A percentile compares a stretch with the other conserved stretches of the same genome.
phyloP scores from a whole-genome alignment of 1,140 invertebrate genomes.

The Gonioctena quinquepunctata region DNA sequence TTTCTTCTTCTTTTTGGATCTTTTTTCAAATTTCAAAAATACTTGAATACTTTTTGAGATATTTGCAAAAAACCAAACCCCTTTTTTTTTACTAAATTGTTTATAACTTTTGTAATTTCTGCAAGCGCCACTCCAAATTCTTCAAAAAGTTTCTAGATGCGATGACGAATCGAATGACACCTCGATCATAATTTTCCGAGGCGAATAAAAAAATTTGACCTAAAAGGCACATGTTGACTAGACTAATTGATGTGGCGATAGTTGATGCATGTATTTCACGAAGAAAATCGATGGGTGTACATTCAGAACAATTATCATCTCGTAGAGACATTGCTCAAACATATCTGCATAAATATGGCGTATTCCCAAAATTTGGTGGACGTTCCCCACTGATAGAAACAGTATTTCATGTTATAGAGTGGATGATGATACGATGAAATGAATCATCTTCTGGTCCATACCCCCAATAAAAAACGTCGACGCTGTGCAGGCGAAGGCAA shows the following conservation, averaged over 20 bases:
- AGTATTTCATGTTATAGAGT: conserved; percentile 13
- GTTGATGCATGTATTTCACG: conserved; percentile 49
- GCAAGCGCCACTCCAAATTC: too few relatives aligned
- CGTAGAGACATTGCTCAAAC: conserved; percentile 32
- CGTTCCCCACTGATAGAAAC: neutral
- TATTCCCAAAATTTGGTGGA: neutral
- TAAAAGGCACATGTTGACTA: too few relatives aligned
- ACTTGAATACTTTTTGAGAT: too few relatives aligned
- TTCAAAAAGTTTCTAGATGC: too few relatives aligned
- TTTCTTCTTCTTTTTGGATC: too few relatives aligned
- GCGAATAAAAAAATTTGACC: too few relatives aligned
- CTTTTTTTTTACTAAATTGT: too few relatives aligned
- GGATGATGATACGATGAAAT: neutral
- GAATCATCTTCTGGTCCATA: conserved; percentile 5
- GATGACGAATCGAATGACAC: too few relatives aligned
- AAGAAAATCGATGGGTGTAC: conserved; percentile 28
- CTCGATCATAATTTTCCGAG: too few relatives aligned
- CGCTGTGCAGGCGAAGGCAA: conserved; percentile 13
- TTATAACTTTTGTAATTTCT: too few relatives aligned
- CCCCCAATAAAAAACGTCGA: neutral
- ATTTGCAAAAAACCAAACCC: too few relatives aligned
- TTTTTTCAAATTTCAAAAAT: too few relatives aligned
- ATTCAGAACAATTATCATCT: conserved; percentile 35
- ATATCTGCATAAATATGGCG: conserved; percentile 31
- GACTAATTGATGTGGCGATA: conserved; percentile 43